Base-by-base conservation (phyloP, 2,113 vertebrate species). In the Rhabdomys dilectus region DNA sequence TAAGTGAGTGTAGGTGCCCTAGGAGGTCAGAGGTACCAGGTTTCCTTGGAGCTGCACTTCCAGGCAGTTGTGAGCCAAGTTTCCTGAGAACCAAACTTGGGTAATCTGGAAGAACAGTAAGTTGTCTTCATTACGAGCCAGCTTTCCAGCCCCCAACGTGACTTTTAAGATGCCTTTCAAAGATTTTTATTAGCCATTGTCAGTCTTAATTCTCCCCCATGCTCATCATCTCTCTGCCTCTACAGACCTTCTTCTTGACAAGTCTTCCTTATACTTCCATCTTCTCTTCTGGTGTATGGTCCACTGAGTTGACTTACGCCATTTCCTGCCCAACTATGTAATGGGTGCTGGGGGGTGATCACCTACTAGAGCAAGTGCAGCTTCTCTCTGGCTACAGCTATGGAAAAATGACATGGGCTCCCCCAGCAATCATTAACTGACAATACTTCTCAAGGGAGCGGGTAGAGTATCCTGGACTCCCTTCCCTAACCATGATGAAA, bases 291-390 rank as follows among this genome's bases (percentile, higher is more conserved):
- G 36, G 17, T 21, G 31, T 56, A 21, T n/a, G 51, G 19, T 4
- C 17, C 78, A 81, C 48, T 36, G 51, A 53, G 31, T 2, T 81
- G 48, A 81, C 29, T 21, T 81, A 56, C 29, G 21, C 53, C 34
- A 56, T 22, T 81, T 81, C 19, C 36, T 81, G 78, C n/a, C 34
- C 51, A 24, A 24, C 11, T 31, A 19, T 51, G 26, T 34, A 39
- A 7, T 0, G 1, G 17, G 51, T 21, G 17, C 17, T 34, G 31
- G 16, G 1, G 29, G 17, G 9, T 15, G 45, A 29, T 16, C 39
- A n/a, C 56, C 34, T 58, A n/a, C 78, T 12, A 22, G 16, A 81
- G 34, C 78, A 81, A 34, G 4, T 2, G 31, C 19, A 81, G 19
- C 51, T 81, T 56, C 31, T 81, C 19, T 2, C 31, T 36, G 77